Conservation (phyloP, 2,113 vertebrate species). For the Anolis carolinensis region DNA sequence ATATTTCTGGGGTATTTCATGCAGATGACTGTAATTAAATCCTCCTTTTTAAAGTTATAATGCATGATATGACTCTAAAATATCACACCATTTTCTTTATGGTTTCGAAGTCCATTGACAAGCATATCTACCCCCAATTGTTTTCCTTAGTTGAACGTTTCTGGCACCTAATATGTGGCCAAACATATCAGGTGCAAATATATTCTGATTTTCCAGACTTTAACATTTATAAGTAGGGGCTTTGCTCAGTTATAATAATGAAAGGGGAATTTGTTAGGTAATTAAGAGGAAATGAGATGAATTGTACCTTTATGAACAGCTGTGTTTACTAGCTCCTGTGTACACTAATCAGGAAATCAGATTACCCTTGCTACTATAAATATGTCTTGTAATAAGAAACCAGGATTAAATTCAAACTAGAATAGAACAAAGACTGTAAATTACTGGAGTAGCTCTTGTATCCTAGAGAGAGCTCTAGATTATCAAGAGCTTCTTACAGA, state of each 20-base stretch:
- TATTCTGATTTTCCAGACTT: neutral
- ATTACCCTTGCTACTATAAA: conserved; percentile 61
- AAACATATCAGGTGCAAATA: neutral
- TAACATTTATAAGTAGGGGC: conserved; percentile 5
- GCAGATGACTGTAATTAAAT: neutral
- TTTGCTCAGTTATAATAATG: conserved; percentile 34
- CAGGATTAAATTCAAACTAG: conserved; percentile 56
- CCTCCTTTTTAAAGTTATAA: neutral
- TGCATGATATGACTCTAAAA: neutral
- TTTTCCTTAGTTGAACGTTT: neutral
- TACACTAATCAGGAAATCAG: conserved; percentile 55
- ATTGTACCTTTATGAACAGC: conserved; percentile 60
- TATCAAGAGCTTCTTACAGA: conserved; percentile 62
- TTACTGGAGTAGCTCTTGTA: conserved; percentile 30
- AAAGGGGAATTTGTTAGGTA: conserved; percentile 22
- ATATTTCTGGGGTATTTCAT: neutral
- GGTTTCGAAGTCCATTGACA: neutral
- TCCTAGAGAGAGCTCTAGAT: conserved; percentile 36
- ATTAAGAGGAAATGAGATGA: conserved; percentile 49
- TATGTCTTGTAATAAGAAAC: conserved; percentile 62
- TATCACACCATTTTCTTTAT: neutral
- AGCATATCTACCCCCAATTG: neutral
- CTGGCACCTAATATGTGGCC: neutral
- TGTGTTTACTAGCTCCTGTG: conserved; percentile 25
- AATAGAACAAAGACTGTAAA: conserved; percentile 43